Conservation (phyloP, 2,888 invertebrate species). For the Coelopa pilipes region DNA sequence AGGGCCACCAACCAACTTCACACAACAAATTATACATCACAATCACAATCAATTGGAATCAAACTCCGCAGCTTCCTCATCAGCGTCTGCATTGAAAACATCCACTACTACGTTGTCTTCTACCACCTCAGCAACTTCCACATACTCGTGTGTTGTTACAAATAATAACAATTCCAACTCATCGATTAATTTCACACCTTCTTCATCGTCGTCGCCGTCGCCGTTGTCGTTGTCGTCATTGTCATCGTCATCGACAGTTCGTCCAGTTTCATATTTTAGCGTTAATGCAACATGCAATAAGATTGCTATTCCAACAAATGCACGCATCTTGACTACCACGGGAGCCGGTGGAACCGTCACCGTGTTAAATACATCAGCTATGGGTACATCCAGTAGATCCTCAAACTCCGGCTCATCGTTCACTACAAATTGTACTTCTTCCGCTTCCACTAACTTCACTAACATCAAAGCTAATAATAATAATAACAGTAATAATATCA, state of each 20-base stretch:
- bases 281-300: constrained; percentile 56
- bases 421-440: constrained; percentile 35
- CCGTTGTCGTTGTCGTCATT: constrained; percentile 36
- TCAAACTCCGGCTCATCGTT: constrained; percentile 34
- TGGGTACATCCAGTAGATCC: constrained; percentile 14
- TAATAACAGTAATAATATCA: constrained; percentile 41
- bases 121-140: constrained; percentile 27
- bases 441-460: constrained; percentile 35
- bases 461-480: constrained; percentile 36
- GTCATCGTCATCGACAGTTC: constrained; percentile 48
- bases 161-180: constrained; percentile 17
- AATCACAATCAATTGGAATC: constrained; percentile 34
- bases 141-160: constrained; percentile 32
- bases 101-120: constrained; percentile 9
- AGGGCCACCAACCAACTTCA: constrained; percentile 45
- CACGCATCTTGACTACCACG: constrained; percentile 56
- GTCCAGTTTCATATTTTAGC: constrained; percentile 61
- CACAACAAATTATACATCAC: constrained; percentile 50
- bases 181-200: not conserved
- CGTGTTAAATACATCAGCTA: constrained; percentile 32
- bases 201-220: not conserved
- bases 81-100: not conserved
- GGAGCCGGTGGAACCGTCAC: constrained; percentile 43
- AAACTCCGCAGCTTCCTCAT: too few species aligned
- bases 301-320: constrained; percentile 58